Evolutionary conservation across 2,113 vertebrate genomes (phyloP), one percentile per base, ranked within the genome.

Genomic region (Heliornis fulica): DNA sequence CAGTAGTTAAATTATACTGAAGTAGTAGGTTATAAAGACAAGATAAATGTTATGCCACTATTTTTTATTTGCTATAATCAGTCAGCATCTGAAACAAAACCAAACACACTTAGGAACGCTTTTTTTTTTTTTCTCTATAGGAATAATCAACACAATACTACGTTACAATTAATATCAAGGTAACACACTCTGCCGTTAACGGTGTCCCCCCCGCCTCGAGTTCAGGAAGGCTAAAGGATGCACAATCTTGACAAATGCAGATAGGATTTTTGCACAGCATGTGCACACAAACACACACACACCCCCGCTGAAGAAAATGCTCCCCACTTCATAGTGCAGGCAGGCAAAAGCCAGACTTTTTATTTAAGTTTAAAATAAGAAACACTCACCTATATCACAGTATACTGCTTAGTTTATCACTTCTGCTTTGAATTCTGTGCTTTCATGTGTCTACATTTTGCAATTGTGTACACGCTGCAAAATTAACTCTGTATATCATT

Each of bases 331-430:
- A 74, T 38, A 90, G 60, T 90, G 83, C 93, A 94, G 72, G 70
- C 63, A 94, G 83, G 72, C 88, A 94, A 90, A 94, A 94, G 89
- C 94, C 77, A 89, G 57, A 93, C 29, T 93, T 95, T 97, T 95
- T 96, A 97, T 95, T 96, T 50, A 87, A 89, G 66, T 88, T 89
- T 64, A 89, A 97, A 96, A 41, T 75, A 84, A 80, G 74, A 83
- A 70, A 87, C 79, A 96, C 87, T 94, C 80, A 93, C 81, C 91
- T 76, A 91, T 29, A 82, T 94, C 64, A 87, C 66, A 93, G 83
- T 89, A 94, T 78, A 91, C 88, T 87, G 86, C 87, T 94, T 66
- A 84, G 65, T 87, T 95, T 93, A 88, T 92, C 77, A 4, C 81
- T 94, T 78, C 45, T 28, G 45, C 83, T 91, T 94, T 76, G n/a